Evolutionary conservation across 2,113 vertebrate species (phyloP), one percentile per base, ranked within the genome.

Genomic region (Amblyornis subalaris): DNA sequence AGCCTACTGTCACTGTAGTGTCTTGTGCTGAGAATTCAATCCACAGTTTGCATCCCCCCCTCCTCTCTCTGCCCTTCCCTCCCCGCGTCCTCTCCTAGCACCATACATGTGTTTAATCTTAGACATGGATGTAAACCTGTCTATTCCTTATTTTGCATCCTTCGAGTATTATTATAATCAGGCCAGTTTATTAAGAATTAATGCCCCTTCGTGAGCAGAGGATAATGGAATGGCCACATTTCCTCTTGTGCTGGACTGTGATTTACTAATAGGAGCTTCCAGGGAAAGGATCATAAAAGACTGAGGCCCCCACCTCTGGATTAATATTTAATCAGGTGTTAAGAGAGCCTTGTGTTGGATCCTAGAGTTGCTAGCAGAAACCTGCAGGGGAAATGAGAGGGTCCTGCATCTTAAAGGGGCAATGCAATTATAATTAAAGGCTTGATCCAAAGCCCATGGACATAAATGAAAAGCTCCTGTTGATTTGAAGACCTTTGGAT

Each of bases 161-260:
- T 97, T 86, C 0, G n/a, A 95, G 75, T 97, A 96, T 97, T 77
- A 75, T 96, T 95, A 93, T 89, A 96, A 97, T 97, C 89, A 44
- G 54, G 69, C n/a, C 71, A 92, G 94, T 95, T 95, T 97, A 97
- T 98, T 97, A 98, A 98, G 97, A 97, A 97, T 98, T 97, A 97
- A 98, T 98, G 97, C 53, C 73, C 86, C 62, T 95, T 91, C 3
- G 19, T 96, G 96, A 95, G 31, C 90, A 85, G 95, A 95, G 91
- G 93, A 94, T 96, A 97, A 98, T 97, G 92, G 95, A 92, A 96
- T 95, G 87, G 93, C 84, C 78, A 70, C 90, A 69, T 97, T 96
- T 96, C 88, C 83, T 92, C 83, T 69, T 67, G 47, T 96, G 89
- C 93, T 95, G 77, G 96, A 91, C 95, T 87, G 67, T 97, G 93